Conservation (phyloP, 2,113 vertebrate genomes). For the Otis tarda region DNA sequence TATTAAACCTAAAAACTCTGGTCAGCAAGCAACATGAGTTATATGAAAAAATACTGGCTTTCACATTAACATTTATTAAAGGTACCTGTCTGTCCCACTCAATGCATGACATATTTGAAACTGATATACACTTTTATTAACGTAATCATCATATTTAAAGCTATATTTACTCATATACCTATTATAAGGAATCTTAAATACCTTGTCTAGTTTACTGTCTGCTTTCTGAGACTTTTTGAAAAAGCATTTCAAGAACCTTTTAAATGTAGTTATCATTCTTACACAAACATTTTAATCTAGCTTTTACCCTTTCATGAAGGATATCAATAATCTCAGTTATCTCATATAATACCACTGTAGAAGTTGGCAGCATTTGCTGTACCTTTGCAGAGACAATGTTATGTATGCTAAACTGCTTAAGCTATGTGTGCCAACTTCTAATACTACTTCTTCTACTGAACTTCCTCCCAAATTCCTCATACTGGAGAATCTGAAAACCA, state of each 20-base stretch:
- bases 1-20: not conserved
- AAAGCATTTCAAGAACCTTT: not conserved
- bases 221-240: not conserved
- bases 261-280: not conserved
- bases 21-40: not conserved
- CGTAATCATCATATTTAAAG: not conserved
- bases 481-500: not conserved
- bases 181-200: not conserved
- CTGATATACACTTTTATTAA: not conserved
- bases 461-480: not conserved
- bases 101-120: not conserved
- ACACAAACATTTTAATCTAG: not conserved
- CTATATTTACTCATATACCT: not conserved
- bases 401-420: not conserved
- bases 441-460: not conserved
- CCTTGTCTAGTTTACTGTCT: not conserved
- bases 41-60: not conserved
- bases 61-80: not conserved
- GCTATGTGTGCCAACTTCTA: not conserved
- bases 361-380: not conserved
- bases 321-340: not conserved
- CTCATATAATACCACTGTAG: not conserved
- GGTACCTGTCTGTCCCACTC: not conserved
- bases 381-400: not conserved
- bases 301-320: not conserved